Percentiles rank a stretch among this genome's conserved stretches.
phyloP scores from a whole-genome alignment of 2,888 invertebrate species.

The Macaria liturata region DNA sequence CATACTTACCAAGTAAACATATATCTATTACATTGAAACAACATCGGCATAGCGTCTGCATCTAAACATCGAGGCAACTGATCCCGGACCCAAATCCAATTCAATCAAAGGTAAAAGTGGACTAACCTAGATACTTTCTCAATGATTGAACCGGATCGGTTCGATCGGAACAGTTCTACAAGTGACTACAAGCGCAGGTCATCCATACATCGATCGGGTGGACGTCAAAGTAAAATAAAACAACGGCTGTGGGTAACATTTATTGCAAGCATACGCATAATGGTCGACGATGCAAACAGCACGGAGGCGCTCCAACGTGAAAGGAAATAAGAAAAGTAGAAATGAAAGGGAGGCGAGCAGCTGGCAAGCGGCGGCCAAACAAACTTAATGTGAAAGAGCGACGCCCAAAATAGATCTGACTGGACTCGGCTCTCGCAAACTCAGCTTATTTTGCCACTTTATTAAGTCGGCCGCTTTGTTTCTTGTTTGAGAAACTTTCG shows the following conservation, averaged over 20 bases:
- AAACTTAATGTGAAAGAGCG: slow-evolving; percentile 53
- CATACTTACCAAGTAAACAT: slow-evolving; percentile 8
- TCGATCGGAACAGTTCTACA: slow-evolving; percentile 17
- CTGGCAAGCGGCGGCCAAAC: slow-evolving; percentile 53
- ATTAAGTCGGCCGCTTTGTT: slow-evolving; percentile 41
- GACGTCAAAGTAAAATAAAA: slow-evolving; percentile 72
- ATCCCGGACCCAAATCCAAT: slow-evolving; percentile 2
- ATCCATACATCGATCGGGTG: slow-evolving; percentile 34
- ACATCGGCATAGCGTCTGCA: slow-evolving; percentile 10
- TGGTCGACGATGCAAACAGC: slow-evolving; percentile 55
- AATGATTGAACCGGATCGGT: slow-evolving; percentile 4
- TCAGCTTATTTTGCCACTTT: slow-evolving; percentile 49
- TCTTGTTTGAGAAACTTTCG: slow-evolving; percentile 31
- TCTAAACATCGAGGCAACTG: slow-evolving; percentile 31
- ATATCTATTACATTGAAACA: slow-evolving; percentile 4
- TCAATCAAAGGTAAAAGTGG: slow-evolving; percentile 5
- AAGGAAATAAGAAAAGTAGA: slow-evolving; percentile 57
- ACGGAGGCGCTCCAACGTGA: slow-evolving; percentile 45
- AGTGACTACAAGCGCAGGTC: slow-evolving; percentile 46
- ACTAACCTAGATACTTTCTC: not conserved
- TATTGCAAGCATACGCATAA: slow-evolving; percentile 65
- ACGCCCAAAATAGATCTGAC: slow-evolving; percentile 53
- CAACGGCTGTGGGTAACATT: slow-evolving; percentile 70
- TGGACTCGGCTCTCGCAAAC: slow-evolving; percentile 48
- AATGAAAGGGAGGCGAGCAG: slow-evolving; percentile 57